A percentile compares a stretch with the other conserved stretches of the same genome.
phyloP scores from a whole-genome alignment of 2,888 invertebrate species.

The Lutraria lutraria region DNA sequence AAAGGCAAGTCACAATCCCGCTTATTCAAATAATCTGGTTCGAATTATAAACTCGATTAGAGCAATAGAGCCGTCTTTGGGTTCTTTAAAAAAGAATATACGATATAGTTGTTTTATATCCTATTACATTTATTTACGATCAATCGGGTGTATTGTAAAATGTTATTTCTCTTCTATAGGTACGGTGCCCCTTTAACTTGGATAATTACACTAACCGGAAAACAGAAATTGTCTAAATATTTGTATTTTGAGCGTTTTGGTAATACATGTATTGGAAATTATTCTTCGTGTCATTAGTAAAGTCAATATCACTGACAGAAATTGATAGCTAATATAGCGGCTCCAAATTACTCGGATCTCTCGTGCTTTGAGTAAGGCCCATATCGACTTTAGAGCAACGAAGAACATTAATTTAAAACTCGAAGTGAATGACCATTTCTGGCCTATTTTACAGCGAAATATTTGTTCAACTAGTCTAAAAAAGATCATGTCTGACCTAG shows the following conservation, averaged over 20 bases:
- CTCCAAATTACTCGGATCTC: not conserved
- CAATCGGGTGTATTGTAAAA: not conserved
- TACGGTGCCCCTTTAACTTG: slow-evolving; percentile 35
- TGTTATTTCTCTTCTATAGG: slow-evolving; percentile 10
- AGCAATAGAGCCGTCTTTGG: not conserved
- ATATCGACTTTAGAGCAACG: not conserved
- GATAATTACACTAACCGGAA: not conserved
- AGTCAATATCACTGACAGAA: slow-evolving; percentile 20
- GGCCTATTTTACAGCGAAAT: slow-evolving; percentile 1
- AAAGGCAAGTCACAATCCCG: not conserved
- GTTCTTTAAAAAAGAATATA: not conserved
- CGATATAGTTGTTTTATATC: too few species aligned
- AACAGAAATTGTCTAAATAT: slow-evolving; percentile 41
- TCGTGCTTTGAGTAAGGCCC: not conserved
- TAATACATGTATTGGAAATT: slow-evolving; percentile 19
- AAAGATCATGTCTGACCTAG: not conserved
- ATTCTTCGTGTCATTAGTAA: slow-evolving; percentile 30
- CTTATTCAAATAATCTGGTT: not conserved
- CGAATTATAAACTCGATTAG: not conserved
- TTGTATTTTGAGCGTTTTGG: slow-evolving; percentile 34
- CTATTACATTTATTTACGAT: too few species aligned
- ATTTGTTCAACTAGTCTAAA: not conserved
- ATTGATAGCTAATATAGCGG: not conserved
- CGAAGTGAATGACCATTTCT: not conserved
- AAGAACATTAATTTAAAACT: not conserved